Evolutionary conservation across 2,113 vertebrate genomes (phyloP).

Genomic region (Sciurus niger): DNA sequence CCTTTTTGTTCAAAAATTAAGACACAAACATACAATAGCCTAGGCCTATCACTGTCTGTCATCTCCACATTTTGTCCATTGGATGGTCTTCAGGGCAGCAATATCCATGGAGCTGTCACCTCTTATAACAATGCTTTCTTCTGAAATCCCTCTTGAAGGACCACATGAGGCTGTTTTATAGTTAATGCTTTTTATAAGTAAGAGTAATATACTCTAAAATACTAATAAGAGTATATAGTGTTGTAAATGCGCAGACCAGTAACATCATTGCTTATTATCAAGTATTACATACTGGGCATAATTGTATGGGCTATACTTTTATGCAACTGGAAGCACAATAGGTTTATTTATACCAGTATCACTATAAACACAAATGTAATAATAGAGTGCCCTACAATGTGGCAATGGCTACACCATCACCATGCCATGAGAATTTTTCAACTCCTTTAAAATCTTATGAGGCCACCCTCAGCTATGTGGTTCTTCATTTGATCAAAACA

Average conservation of each 20-base stretch:
- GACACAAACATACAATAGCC: neutral
- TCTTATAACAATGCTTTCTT: neutral
- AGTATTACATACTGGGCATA: too few relatives aligned
- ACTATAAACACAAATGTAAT: neutral
- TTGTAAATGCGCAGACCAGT: neutral
- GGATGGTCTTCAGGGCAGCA: neutral
- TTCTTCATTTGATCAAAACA: neutral
- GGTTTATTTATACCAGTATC: neutral
- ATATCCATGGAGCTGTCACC: neutral
- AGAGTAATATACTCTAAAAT: neutral
- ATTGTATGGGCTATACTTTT: neutral
- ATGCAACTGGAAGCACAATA: neutral
- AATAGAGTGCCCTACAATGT: neutral
- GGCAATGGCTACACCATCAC: neutral
- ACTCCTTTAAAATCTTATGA: neutral
- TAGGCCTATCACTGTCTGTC: neutral
- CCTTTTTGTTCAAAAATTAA: neutral
- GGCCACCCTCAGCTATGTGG: neutral
- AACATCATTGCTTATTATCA: neutral
- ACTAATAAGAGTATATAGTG: neutral
- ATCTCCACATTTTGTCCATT: neutral
- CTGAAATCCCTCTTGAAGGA: neutral
- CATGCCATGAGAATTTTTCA: neutral
- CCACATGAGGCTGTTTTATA: neutral
- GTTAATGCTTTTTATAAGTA: neutral